A percentile compares a stretch with the other conserved stretches of the same genome.
These are phyloP conservation scores for Seira sanloemensis DNA, from an alignment of 2,888 invertebrate species.

Conservation along the genomic window DNA sequence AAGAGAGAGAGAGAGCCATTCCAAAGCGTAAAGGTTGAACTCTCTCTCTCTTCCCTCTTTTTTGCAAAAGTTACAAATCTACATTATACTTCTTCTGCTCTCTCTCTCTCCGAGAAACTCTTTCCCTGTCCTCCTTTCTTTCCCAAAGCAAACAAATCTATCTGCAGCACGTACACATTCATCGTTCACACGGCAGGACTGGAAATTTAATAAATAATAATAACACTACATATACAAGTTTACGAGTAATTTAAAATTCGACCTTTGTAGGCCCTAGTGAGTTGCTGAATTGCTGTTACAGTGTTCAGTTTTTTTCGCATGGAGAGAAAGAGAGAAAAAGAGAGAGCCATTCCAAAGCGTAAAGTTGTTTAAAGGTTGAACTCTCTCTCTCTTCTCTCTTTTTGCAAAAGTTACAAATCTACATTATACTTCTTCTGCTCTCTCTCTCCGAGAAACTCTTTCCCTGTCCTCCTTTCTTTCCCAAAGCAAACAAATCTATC, in stretches of 20 bases:
- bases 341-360: too few species aligned
- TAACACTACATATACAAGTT: too few species aligned
- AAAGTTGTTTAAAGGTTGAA: slow-evolving; percentile 1
- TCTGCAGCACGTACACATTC: slow-evolving; percentile 25
- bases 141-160: slow-evolving; percentile 30
- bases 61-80: slow-evolving; percentile 14
- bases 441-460: too few species aligned
- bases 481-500: slow-evolving; percentile 37
- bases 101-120: too few species aligned
- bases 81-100: slow-evolving; percentile 44
- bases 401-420: slow-evolving; percentile 17
- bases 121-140: slow-evolving; percentile 5
- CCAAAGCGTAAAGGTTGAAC: not conserved
- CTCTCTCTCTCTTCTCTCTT: too few species aligned
- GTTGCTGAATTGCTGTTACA: not conserved
- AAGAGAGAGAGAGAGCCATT: slow-evolving; percentile 22
- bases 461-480: not conserved
- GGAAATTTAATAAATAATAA: not conserved
- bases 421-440: slow-evolving; percentile 44
- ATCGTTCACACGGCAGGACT: not conserved
- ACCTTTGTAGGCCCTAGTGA: slow-evolving; percentile 27
- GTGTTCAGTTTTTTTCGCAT: too few species aligned
- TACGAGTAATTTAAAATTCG: slow-evolving; percentile 10
- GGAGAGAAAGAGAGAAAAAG: slow-evolving; percentile 22
- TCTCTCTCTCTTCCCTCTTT: too few species aligned